These are phyloP conservation scores for Ormyrus nitidulus DNA, from an alignment of 2,888 invertebrate genomes.

Conservation along the genomic window DNA sequence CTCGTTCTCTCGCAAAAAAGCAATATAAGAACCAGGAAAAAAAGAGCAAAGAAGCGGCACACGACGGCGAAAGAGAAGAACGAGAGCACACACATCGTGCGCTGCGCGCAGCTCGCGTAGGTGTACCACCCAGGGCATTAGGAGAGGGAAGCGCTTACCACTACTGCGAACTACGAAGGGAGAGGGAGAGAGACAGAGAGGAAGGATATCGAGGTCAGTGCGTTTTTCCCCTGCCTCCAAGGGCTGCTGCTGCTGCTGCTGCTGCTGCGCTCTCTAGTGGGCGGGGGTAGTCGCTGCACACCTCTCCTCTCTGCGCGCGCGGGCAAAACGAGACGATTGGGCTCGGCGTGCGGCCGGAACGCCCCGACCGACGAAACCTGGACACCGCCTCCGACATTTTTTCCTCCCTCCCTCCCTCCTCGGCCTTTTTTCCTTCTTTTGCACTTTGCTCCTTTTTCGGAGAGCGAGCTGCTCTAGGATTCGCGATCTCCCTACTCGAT, in stretches of 20 bases:
- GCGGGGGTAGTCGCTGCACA: no score
- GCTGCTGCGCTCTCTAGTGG: no score
- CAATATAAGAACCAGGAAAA: constrained; percentile 20
- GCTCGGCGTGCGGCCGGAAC: constrained; percentile 35
- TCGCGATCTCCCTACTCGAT: constrained; percentile 2
- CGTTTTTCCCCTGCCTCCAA: constrained; percentile 49
- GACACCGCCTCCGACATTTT: constrained; percentile 50
- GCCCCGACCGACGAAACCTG: constrained; percentile 46
- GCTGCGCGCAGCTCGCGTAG: neutral
- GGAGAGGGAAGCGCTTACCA: neutral
- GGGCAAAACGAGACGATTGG: constrained; percentile 51
- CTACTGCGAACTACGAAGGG: neutral
- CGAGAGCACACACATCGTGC: constrained; percentile 1
- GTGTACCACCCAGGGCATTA: neutral
- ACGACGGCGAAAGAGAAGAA: no score
- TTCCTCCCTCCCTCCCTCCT: constrained; percentile 40
- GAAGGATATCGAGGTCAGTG: constrained; percentile 53
- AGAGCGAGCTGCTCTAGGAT: constrained; percentile 22
- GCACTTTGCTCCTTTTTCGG: constrained; percentile 11
- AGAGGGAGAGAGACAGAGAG: neutral
- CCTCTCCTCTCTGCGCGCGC: constrained; percentile 25
- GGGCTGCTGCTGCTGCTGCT: no score
- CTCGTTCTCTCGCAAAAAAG: neutral
- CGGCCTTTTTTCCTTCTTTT: constrained; percentile 34
- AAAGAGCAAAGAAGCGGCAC: neutral